Evolutionary conservation across 2,888 invertebrate genomes (phyloP).

Genomic region (Perithous albicinctus): DNA sequence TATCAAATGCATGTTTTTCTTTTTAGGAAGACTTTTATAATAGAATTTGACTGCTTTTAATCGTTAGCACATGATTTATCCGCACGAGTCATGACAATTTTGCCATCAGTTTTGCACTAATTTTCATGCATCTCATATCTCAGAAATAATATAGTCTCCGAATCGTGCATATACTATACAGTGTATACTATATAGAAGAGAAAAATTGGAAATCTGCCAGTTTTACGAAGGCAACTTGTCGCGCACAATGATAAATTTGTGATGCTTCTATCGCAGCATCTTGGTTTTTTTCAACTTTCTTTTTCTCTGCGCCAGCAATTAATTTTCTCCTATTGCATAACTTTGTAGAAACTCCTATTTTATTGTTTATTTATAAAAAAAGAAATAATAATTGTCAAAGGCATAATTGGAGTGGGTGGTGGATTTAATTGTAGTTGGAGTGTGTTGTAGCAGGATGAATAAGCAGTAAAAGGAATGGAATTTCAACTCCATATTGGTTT

Average conservation of each 20-base stretch:
- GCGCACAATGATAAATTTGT: slow-evolving; percentile 50
- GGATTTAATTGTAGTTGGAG: slow-evolving; percentile 34
- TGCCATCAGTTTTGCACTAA: neutral
- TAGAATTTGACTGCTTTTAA: neutral
- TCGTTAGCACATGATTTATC: neutral
- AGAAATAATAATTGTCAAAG: neutral
- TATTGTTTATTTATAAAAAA: too few relatives aligned
- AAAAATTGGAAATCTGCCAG: slow-evolving; percentile 44
- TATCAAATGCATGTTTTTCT: too few relatives aligned
- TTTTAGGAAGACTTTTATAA: neutral
- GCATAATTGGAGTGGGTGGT: neutral
- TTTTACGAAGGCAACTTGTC: slow-evolving; percentile 6
- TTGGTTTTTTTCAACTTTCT: slow-evolving; percentile 9
- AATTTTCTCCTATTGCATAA: slow-evolving; percentile 32
- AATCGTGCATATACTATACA: slow-evolving; percentile 31
- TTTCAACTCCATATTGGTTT: slow-evolving; percentile 55
- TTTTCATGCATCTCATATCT: slow-evolving; percentile 14
- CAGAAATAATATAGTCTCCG: slow-evolving; percentile 34
- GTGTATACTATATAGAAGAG: too few relatives aligned
- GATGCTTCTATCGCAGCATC: slow-evolving; percentile 28
- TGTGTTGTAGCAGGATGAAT: slow-evolving; percentile 57
- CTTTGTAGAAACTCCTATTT: slow-evolving; percentile 12
- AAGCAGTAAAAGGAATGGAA: slow-evolving; percentile 65
- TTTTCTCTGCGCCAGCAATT: slow-evolving; percentile 32
- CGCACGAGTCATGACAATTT: too few relatives aligned